Evolutionary conservation across 2,888 invertebrate species (phyloP), one percentile per base, ranked within the genome.

Genomic region (Volucella bombylans): DNA sequence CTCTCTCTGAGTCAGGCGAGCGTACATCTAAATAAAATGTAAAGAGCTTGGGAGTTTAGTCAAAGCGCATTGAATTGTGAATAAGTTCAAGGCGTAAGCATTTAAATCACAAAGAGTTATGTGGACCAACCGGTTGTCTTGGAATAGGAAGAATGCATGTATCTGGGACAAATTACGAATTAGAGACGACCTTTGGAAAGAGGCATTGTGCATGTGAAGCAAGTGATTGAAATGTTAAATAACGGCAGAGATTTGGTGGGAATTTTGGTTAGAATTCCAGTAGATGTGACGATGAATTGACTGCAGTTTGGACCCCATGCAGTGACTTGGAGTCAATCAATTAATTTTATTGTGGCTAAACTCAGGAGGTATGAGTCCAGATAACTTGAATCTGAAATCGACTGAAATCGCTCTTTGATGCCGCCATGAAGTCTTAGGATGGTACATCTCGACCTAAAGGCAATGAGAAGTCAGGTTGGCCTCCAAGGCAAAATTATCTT

Each of bases 81-180:
- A 67, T 61, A 54, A 62, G 38, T 69, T 69, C 52, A 50, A 62
- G 61, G 67, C 55, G 38, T 71, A 55, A 31, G 45, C 77, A 50
- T 57, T 68, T 64, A 68, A 72, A 77, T 62, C 14, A 57, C 54
- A 15, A 39, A 47, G 61, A 72, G 31, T 62, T 55, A 61, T 72
- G 71, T 54, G 55, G 47, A 23, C 10, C 38, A 12, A 52, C 62
- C 47, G 69, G 76, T 76, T 71, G 67, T 65, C 23, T 39, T 38
- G 4, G 52, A 64, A 54, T 45, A 45, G 38, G 57, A 43, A 14
- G 49, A 23, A 54, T 67, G 71, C 72, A 82, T 82, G 82, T 55
- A 78, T 72, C 23, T 72, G 78, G 82, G 78, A 78, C 77, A 71
- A 41, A 69, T 69, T 23, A 23, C 50, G 12, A 64, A 55, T 49